phyloP scores from a whole-genome alignment of 2,888 invertebrate species.

The Heliconius charithonia region DNA sequence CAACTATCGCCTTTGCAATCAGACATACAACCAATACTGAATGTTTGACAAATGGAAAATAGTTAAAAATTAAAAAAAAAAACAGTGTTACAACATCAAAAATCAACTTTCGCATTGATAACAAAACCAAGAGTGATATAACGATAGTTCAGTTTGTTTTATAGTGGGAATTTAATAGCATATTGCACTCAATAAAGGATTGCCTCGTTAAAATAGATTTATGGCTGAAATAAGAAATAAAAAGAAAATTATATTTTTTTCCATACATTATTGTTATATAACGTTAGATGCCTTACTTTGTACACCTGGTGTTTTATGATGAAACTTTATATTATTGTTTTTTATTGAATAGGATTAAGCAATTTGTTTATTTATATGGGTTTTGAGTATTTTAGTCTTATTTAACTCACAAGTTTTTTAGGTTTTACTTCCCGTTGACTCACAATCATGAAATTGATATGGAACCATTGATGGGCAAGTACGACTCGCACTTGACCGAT shows the following conservation, averaged over 20 bases:
- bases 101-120: not conserved
- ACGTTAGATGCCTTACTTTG: not conserved
- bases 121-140: not conserved
- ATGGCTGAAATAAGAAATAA: conserved; percentile 32
- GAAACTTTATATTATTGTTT: not conserved
- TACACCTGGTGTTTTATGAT: conserved; percentile 35
- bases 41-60: no score
- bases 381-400: no score
- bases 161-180: conserved; percentile 40
- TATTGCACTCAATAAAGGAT: conserved; percentile 34
- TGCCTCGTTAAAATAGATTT: conserved; percentile 45
- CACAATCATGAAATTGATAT: no score
- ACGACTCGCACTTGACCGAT: no score
- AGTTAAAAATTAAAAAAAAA: no score
- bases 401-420: no score
- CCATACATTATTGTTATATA: conserved; percentile 17
- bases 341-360: not conserved
- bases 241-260: conserved; percentile 19
- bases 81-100: not conserved
- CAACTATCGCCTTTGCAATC: not conserved
- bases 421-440: no score
- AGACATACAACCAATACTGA: no score
- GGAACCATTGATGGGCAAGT: no score
- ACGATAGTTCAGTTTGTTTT: conserved; percentile 6
- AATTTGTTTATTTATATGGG: not conserved